Base-by-base conservation (phyloP, 1,140 invertebrate genomes). In the Brachionus plicatilis region DNA sequence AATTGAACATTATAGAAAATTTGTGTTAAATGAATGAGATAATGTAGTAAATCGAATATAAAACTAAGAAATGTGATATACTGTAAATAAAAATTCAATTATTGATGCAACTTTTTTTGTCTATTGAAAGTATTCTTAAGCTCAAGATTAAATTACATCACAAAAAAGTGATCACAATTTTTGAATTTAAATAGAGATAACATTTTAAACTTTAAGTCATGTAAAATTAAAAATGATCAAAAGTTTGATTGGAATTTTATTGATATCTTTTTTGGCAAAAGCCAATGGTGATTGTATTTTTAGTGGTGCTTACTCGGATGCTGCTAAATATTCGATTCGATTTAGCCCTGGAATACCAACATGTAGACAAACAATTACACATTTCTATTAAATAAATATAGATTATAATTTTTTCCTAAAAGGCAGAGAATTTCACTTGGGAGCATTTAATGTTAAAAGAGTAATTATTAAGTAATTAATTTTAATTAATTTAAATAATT, bases 381-480 rank as follows among this genome's bases (percentile, higher is more conserved):
- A 14, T 29, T 50, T 17, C 20, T 14, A 29, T 76, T 53, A 47
- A 12, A 27, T 14, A 9, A 29, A 33, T 27, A 20, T 45, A 24
- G n/a, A n/a, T 24, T 1, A 24, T 17, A n/a, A 12, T 45, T 8
- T 20, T 50, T 14, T 50, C 12, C 33, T 53, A 37, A 24, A 14
- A 76, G 72, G 72, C n/a, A 29, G 72, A 50, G 72, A 76, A 76
- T 29, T 50, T 53, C 41, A 76, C 20, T 50, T 76, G 11, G 72
- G 72, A 11, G 17, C 20, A 50, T 76, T 76, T 33, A 14, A 47
- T 50, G 17, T 50, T 17, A 72, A n/a, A 43, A 72, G 41, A 72
- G 29, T 43, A 60, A 70, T n/a, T 70, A 9, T 27, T 66, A 2
- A 24, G 7, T 24, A 66, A 2, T 66, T 6, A 14, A 66, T 68